These are phyloP conservation scores for Dipodomys ordii DNA, from an alignment of 2,113 vertebrate species.

Conservation along the genomic window DNA sequence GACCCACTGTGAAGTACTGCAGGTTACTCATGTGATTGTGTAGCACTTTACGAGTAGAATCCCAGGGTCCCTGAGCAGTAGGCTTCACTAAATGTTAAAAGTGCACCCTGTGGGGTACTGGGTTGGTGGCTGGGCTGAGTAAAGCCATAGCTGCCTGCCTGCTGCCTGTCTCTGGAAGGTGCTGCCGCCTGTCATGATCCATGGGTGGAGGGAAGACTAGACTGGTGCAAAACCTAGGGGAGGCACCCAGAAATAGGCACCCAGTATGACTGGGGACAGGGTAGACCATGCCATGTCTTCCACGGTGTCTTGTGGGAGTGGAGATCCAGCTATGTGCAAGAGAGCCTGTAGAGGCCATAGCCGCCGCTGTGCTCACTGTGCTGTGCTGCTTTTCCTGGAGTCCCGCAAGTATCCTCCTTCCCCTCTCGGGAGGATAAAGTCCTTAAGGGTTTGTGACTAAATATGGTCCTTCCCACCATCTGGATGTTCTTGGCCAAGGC, in stretches of 20 bases:
- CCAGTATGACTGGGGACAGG: not conserved
- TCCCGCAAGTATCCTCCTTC: not conserved
- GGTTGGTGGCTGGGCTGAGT: not conserved
- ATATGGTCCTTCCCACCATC: constrained; percentile 26
- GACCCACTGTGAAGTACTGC: accelerated
- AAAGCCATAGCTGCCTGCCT: not conserved
- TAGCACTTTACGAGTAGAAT: not conserved
- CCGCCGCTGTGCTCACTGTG: not conserved
- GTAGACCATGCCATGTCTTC: accelerated
- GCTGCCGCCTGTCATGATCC: not conserved
- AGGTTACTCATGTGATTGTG: not conserved
- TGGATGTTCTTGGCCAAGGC: constrained; percentile 47
- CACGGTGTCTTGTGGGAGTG: not conserved
- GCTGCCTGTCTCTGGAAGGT: not conserved
- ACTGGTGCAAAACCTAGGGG: not conserved
- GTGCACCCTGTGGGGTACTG: accelerated
- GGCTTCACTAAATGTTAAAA: not conserved
- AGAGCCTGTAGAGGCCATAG: not conserved
- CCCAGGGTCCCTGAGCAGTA: not conserved
- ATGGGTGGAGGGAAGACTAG: not conserved
- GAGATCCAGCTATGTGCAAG: not conserved
- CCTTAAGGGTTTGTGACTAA: constrained; percentile 48
- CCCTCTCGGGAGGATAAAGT: not conserved
- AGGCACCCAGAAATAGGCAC: not conserved
- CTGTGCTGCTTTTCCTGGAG: not conserved